These are phyloP conservation scores for Steatocranus sp. DNA, from an alignment of 2,797 vertebrate species.

Conservation along the genomic window DNA sequence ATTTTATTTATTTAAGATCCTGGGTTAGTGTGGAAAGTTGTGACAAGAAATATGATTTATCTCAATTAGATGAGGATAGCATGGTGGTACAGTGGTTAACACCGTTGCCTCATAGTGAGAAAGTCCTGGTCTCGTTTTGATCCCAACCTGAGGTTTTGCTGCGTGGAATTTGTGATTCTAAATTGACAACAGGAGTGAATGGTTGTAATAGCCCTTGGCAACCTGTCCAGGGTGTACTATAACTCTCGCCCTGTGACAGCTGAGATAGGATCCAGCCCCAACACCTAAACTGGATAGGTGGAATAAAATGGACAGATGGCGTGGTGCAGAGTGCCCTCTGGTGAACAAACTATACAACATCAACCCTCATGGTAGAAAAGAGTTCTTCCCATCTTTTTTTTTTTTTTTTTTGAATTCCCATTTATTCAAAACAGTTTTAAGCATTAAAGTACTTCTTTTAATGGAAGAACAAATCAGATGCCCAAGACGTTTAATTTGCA, in stretches of 20 bases:
- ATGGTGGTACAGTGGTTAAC: not conserved
- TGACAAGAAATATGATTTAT: not conserved
- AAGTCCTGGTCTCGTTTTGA: not conserved
- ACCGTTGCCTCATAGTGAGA: not conserved
- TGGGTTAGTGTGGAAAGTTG: not conserved
- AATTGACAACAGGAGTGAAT: not conserved
- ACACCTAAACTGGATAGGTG: not conserved
- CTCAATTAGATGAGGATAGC: not conserved
- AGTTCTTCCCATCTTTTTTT: not conserved
- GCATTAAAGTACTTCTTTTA: not conserved
- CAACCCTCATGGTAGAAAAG: not conserved
- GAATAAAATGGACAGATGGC: not conserved
- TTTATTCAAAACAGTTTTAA: not conserved
- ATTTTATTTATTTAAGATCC: not conserved
- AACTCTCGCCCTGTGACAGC: not conserved
- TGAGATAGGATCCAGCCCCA: not conserved
- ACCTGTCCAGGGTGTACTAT: not conserved
- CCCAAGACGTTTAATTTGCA: constrained; percentile 28
- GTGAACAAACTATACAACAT: not conserved
- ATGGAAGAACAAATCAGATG: not conserved
- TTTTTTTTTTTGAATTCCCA: not conserved
- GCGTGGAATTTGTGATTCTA: not conserved
- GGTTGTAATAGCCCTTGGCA: not conserved
- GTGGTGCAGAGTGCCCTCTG: not conserved
- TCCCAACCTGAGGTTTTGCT: not conserved